These are phyloP conservation scores for Cassiopea andromeda DNA, from an alignment of 30 jellyfish, hydroid and myxozoan species.

Conservation along the genomic window DNA sequence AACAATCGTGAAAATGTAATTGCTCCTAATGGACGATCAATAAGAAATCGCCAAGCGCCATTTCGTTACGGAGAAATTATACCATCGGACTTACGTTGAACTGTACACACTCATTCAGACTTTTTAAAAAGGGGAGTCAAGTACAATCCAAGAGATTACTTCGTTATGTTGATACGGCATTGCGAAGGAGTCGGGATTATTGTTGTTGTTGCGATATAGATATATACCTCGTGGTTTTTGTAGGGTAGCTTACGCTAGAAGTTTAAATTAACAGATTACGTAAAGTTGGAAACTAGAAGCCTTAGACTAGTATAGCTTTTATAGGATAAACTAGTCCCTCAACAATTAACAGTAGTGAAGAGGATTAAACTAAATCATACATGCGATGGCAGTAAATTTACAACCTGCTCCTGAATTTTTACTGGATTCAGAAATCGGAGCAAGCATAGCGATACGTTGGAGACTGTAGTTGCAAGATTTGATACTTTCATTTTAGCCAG, in stretches of 20 bases:
- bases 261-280: too few relatives aligned
- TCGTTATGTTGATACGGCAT: too few relatives aligned
- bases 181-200: too few relatives aligned
- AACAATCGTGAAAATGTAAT: constrained; percentile 14
- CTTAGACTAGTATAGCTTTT: too few relatives aligned
- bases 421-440: neutral
- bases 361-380: neutral
- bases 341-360: neutral
- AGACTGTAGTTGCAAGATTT: neutral
- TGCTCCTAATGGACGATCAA: constrained; percentile 18
- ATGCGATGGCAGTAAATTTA: neutral
- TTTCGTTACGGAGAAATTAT: neutral
- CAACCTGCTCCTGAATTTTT: neutral
- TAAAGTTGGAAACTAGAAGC: too few relatives aligned
- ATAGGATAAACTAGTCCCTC: too few relatives aligned
- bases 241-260: too few relatives aligned
- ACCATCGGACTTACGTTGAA: neutral
- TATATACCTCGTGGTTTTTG: too few relatives aligned
- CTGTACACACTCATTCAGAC: too few relatives aligned
- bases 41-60: neutral
- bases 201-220: too few relatives aligned
- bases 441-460: neutral
- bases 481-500: neutral
- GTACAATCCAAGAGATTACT: too few relatives aligned
- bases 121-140: too few relatives aligned